phyloP scores from a whole-genome alignment of 2,888 invertebrate species.

The Geotrupes spiniger region DNA sequence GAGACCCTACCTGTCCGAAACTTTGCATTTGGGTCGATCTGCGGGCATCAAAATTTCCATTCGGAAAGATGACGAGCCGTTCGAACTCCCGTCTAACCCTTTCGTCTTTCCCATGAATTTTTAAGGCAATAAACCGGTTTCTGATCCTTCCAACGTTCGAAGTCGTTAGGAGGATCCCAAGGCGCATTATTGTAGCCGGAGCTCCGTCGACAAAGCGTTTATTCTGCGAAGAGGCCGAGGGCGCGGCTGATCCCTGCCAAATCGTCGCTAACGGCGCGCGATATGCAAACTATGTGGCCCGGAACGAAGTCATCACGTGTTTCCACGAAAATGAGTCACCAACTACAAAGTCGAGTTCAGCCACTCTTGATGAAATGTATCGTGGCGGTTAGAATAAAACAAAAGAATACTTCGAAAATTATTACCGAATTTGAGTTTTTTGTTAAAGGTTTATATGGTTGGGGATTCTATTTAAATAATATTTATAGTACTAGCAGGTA shows the following conservation, averaged over 20 bases:
- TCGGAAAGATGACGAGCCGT: neutral
- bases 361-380: no score
- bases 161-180: slow-evolving; percentile 32
- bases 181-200: slow-evolving; percentile 4
- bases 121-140: slow-evolving; percentile 30
- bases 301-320: no score
- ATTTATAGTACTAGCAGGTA: no score
- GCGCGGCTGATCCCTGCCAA: neutral
- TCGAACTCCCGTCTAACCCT: slow-evolving; percentile 16
- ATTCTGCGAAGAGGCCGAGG: neutral
- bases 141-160: slow-evolving; percentile 26
- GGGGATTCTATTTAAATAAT: no score
- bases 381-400: no score
- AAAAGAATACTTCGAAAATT: no score
- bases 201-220: neutral
- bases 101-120: slow-evolving; percentile 32
- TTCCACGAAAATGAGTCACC: no score
- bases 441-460: no score
- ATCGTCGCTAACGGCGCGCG: neutral
- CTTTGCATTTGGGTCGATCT: neutral
- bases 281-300: neutral
- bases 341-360: no score
- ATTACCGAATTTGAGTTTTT: no score
- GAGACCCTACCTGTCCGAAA: no score
- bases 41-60: neutral